A percentile compares a stretch with the other conserved stretches of the same genome.
Conservation (phyloP, 2,888 invertebrate genomes). For the Teleogryllus oceanicus region DNA sequence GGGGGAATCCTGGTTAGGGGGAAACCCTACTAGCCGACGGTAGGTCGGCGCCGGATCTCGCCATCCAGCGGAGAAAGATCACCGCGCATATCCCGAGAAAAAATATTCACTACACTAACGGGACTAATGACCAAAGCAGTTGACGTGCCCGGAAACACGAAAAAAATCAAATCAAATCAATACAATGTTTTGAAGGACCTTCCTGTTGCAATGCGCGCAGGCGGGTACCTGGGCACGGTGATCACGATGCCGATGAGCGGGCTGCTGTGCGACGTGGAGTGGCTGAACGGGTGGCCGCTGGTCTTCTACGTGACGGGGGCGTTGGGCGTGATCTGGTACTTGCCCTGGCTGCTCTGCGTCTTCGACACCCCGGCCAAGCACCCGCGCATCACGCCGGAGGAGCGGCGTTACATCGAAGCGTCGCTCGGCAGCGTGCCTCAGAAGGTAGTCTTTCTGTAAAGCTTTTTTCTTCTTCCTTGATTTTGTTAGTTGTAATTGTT, state of each 20-base stretch:
- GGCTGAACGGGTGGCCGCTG: constrained; percentile 78
- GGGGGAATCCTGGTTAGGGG: too few species aligned
- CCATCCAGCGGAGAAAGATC: too few species aligned
- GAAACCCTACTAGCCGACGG: too few species aligned
- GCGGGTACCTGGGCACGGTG: constrained; percentile 87
- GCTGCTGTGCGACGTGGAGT: constrained; percentile 72
- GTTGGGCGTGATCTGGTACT: constrained; percentile 76
- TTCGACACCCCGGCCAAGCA: constrained; percentile 71
- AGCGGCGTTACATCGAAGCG: constrained; percentile 57
- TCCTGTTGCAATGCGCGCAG: constrained; percentile 47
- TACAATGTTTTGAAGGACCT: too few species aligned
- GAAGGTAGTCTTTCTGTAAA: not conserved
- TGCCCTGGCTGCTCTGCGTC: constrained; percentile 70
- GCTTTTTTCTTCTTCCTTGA: too few species aligned
- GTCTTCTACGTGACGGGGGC: constrained; percentile 83
- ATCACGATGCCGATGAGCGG: constrained; percentile 80
- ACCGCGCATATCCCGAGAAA: too few species aligned
- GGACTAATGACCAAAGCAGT: too few species aligned
- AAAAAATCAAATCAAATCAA: too few species aligned
- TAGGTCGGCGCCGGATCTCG: too few species aligned
- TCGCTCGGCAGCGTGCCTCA: not conserved
- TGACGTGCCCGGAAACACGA: too few species aligned
- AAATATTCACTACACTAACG: too few species aligned
- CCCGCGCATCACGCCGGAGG: constrained; percentile 69
- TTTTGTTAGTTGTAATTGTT: too few species aligned